These are phyloP conservation scores for Calypte anna DNA, from an alignment of 2,113 vertebrate species.

Conservation along the genomic window DNA sequence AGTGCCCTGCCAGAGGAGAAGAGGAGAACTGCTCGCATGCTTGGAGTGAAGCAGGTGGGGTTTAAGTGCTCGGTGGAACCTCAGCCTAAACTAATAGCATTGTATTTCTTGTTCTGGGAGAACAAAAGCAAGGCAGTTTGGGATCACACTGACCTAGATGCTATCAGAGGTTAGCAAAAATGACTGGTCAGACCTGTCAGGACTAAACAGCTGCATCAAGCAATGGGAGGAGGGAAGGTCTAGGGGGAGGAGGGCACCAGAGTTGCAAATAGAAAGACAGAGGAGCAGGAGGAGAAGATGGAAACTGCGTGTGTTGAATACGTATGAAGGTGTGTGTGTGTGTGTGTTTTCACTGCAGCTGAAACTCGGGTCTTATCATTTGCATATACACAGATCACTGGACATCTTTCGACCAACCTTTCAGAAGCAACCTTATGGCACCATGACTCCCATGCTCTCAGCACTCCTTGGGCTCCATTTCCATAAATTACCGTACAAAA, in stretches of 20 bases:
- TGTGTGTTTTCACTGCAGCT: not conserved
- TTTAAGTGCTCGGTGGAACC: constrained; percentile 45
- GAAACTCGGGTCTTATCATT: not conserved
- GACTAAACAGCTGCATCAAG: constrained; percentile 46
- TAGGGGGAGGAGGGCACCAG: not conserved
- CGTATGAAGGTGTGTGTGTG: not conserved
- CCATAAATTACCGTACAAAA: not conserved
- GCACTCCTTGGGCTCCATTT: not conserved
- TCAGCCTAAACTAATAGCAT: constrained; percentile 45
- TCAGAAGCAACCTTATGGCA: not conserved
- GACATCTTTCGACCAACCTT: not conserved
- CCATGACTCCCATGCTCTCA: not conserved
- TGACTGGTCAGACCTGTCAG: constrained; percentile 45
- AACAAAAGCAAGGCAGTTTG: constrained; percentile 51
- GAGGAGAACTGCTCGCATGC: not conserved
- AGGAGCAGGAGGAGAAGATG: constrained; percentile 34
- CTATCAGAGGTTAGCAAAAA: constrained; percentile 60
- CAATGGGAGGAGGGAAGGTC: not conserved
- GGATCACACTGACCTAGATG: constrained; percentile 59
- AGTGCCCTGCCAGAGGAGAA: not conserved
- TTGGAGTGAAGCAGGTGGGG: not conserved
- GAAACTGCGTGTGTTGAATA: constrained; percentile 47
- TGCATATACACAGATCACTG: not conserved
- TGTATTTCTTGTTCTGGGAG: not conserved
- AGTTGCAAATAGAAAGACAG: constrained; percentile 26